Evolutionary conservation across 2,888 invertebrate species (phyloP).

Genomic region (Sarcophaga variegata): DNA sequence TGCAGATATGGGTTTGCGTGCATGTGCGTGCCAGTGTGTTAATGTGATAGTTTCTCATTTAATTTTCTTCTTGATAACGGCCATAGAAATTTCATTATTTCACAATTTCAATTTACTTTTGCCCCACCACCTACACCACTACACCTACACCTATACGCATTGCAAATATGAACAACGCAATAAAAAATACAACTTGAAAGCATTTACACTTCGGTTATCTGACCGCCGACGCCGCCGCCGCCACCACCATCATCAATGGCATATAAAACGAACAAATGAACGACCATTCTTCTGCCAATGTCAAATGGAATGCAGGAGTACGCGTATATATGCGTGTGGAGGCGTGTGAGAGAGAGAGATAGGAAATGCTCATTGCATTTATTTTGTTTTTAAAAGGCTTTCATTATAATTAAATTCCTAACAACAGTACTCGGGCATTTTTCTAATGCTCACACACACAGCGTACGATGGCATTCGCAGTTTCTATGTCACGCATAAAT

Average conservation of each 20-base stretch:
- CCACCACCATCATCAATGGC: too few species aligned
- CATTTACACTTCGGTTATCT: neutral
- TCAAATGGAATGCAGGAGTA: conserved; percentile 26
- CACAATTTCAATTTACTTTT: conserved; percentile 47
- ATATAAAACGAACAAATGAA: neutral
- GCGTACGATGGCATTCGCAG: neutral
- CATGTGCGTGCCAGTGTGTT: neutral
- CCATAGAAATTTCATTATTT: conserved; percentile 40
- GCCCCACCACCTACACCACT: neutral
- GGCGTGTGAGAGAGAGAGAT: neutral
- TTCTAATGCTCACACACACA: conserved; percentile 35
- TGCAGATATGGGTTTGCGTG: conserved; percentile 2
- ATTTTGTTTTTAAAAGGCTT: conserved; percentile 49
- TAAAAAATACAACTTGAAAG: neutral
- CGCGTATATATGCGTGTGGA: neutral
- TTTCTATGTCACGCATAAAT: conserved; percentile 45
- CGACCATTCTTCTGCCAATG: conserved; percentile 34
- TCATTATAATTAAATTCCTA: conserved; percentile 66
- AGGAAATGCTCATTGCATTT: conserved; percentile 33
- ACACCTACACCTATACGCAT: conserved; percentile 17
- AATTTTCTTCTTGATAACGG: conserved; percentile 39
- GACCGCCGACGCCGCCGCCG: too few species aligned
- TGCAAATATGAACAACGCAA: neutral
- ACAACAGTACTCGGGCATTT: conserved; percentile 50
- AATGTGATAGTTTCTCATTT: conserved; percentile 25